Conservation (phyloP, 2,113 vertebrate genomes). For the Cyprinodon variegatus region DNA sequence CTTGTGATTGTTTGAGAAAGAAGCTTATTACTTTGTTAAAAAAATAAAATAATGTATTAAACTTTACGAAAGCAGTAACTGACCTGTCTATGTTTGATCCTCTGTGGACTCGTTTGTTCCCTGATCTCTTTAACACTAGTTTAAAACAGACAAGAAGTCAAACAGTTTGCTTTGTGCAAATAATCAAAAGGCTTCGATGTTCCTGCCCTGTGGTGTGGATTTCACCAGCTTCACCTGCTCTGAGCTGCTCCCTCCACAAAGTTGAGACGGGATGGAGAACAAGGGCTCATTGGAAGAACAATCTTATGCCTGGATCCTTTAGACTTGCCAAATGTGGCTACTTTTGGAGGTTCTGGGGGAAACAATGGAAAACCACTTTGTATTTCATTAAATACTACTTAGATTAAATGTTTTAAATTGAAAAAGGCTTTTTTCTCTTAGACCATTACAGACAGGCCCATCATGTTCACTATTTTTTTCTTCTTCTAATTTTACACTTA, state of each 20-base stretch:
- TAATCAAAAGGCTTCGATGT: background rate
- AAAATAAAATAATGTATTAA: background rate
- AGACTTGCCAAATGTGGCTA: slow-evolving; percentile 74
- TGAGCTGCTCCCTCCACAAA: slow-evolving; percentile 76
- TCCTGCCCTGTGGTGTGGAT: background rate
- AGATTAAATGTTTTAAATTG: too few relatives aligned
- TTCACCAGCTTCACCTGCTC: slow-evolving; percentile 58
- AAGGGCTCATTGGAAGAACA: slow-evolving; percentile 86
- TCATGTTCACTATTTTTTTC: too few relatives aligned
- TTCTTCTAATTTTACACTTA: too few relatives aligned
- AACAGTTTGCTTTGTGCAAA: background rate
- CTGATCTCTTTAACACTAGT: slow-evolving; percentile 71
- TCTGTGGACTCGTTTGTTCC: slow-evolving; percentile 68
- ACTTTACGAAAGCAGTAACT: slow-evolving; percentile 13
- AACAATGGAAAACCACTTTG: background rate
- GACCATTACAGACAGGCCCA: too few relatives aligned
- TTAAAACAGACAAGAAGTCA: background rate
- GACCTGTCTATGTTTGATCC: slow-evolving; percentile 71
- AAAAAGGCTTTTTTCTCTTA: too few relatives aligned
- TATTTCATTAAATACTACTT: background rate
- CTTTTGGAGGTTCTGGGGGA: slow-evolving; percentile 75
- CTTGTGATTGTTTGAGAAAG: slow-evolving; percentile 45
- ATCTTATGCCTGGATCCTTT: slow-evolving; percentile 67
- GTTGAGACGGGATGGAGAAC: slow-evolving; percentile 74
- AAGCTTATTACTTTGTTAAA: background rate